Percentiles rank a stretch among this genome's conserved stretches.
Conservation (phyloP, 2,888 invertebrate genomes). For the Polyommatus iphigenia region DNA sequence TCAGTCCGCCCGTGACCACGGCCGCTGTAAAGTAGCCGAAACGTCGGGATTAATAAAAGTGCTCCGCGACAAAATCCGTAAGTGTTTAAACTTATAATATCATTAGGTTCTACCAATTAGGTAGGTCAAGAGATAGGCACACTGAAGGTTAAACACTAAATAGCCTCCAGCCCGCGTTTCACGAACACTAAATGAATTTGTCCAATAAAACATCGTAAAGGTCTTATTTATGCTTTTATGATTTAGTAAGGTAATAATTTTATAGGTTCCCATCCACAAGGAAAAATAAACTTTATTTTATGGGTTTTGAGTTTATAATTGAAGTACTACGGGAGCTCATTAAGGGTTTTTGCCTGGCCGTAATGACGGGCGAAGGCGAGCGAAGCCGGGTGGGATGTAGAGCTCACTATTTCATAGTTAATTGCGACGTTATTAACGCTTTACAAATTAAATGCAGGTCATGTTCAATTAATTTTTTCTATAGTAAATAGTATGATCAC, state of each 20-base stretch:
- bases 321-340: background rate
- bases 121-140: background rate
- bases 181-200: background rate
- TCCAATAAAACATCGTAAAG: background rate
- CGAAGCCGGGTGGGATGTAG: conserved; percentile 10
- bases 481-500: background rate
- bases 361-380: background rate
- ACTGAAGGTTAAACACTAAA: background rate
- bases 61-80: no score
- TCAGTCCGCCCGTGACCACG: no score
- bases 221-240: conserved; percentile 18
- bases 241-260: conserved; percentile 22
- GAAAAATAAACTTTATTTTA: background rate
- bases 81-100: no score
- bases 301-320: background rate
- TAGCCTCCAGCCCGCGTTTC: background rate
- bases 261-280: background rate
- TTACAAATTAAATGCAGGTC: conserved; percentile 15
- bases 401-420: conserved; percentile 14
- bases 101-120: background rate
- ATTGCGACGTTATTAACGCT: conserved; percentile 21
- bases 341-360: conserved; percentile 1
- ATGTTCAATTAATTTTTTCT: conserved; percentile 10
- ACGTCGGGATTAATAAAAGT: no score
- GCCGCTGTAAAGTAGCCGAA: no score